Evolutionary conservation across 2,797 vertebrate genomes (phyloP), one percentile per base, ranked within the genome.

Genomic region (Enteromius radiatus): DNA sequence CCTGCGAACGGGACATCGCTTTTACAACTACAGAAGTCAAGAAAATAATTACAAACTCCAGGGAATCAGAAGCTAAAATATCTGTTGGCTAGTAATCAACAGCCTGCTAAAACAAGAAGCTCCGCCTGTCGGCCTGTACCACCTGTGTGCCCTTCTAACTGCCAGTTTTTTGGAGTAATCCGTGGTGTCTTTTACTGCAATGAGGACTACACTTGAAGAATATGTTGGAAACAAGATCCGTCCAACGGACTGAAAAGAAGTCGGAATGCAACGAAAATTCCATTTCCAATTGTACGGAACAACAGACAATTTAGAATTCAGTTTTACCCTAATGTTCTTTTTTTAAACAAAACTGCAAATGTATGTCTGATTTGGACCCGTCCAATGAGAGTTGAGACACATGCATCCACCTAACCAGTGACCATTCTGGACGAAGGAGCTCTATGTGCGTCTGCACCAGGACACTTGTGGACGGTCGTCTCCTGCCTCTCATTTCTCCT

Each of bases 121-220:
- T 78, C 73, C 70, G 75, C 84, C 80, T 47, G 41, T 49, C 85
- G 83, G 85, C 76, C 26, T 74, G 0, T 64, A 68, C 84, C 92
- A 90, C 92, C 92, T 90, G 90, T 88, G 87, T n/a, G 76, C 26
- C 81, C 63, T 45, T 45, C 49, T 14, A 86, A 67, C 85, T 26
- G 9, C 84, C 52, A 33, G 88, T 86, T 82, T 82, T 87, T 89
- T 80, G 90, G 90, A 92, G 81, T 52, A 80, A 73, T 65, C 23
- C 36, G 3, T 43, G 73, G 80, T 83, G 73, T 83, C 43, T 47
- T 90, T 76, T 80, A 88, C 92, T 92, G 92, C 91, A 90, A 88
- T 78, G 59, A 75, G 45, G 70, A 73, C 65, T 49, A 38, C 80
- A 43, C 28, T 80, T 56, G 80, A 86, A 85, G 82, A 78, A 81